phyloP scores from a whole-genome alignment of 2,888 invertebrate species.

The Himalopsyche tibetana region DNA sequence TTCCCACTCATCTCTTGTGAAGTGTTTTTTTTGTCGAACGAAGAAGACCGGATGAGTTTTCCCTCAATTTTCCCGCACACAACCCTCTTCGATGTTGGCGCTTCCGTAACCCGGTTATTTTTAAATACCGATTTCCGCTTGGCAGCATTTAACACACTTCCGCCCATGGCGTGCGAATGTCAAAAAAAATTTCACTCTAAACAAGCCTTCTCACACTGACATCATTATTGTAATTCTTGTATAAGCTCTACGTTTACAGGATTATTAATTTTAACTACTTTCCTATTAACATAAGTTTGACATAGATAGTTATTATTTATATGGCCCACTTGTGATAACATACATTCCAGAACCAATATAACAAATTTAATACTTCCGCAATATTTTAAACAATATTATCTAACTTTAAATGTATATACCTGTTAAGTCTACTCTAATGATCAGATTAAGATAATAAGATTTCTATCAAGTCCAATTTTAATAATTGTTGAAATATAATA shows the following conservation, averaged over 20 bases:
- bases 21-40: slow-evolving; percentile 29
- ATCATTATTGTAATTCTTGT: neutral
- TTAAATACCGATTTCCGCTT: slow-evolving; percentile 46
- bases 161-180: slow-evolving; percentile 28
- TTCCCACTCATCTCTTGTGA: slow-evolving; percentile 35
- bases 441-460: no score
- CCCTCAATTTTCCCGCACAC: slow-evolving; percentile 18
- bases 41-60: slow-evolving; percentile 29
- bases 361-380: no score
- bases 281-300: slow-evolving; percentile 23
- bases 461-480: no score
- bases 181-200: slow-evolving; percentile 6
- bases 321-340: neutral
- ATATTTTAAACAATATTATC: no score
- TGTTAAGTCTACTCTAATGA: no score
- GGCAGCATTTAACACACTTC: slow-evolving; percentile 25
- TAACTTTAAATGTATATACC: no score
- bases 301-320: neutral
- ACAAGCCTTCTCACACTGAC: slow-evolving; percentile 4
- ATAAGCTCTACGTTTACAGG: neutral
- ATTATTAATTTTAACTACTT: neutral
- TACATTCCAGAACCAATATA: neutral
- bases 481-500: no score
- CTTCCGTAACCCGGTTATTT: slow-evolving; percentile 37
- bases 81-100: neutral